These are phyloP conservation scores for Salpingus planirostris DNA, from an alignment of 2,888 invertebrate species.

Conservation along the genomic window DNA sequence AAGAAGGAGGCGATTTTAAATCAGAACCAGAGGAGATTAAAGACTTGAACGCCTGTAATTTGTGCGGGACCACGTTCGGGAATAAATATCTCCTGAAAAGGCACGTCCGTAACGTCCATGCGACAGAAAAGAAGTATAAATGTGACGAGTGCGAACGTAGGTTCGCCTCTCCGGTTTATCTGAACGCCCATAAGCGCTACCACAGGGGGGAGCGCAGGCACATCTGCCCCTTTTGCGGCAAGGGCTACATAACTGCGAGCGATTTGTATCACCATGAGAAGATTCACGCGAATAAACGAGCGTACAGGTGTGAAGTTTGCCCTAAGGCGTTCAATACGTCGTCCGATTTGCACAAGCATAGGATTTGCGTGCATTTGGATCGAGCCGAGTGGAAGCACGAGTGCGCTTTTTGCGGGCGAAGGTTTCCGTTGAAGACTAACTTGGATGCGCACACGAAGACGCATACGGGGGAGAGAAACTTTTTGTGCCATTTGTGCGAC, in stretches of 20 bases:
- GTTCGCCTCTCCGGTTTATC: conserved; percentile 32
- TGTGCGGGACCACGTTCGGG: conserved; percentile 26
- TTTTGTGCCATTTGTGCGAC: conserved; percentile 32
- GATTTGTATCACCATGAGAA: conserved; percentile 37
- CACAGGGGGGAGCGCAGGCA: conserved; percentile 29
- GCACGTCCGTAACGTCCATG: conserved; percentile 32
- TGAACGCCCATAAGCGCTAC: conserved; percentile 32
- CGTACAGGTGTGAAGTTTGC: conserved; percentile 31
- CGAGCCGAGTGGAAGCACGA: conserved; percentile 32
- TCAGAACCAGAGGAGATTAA: conserved; percentile 1
- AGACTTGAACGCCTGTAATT: conserved; percentile 17
- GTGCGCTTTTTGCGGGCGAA: conserved; percentile 27
- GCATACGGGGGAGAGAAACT: conserved; percentile 34
- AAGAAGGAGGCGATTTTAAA: no score
- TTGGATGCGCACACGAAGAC: conserved; percentile 32
- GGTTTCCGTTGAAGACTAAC: conserved; percentile 34
- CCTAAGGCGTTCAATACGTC: conserved; percentile 37
- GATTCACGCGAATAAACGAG: conserved; percentile 34
- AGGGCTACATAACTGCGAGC: conserved; percentile 38
- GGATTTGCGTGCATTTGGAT: conserved; percentile 34
- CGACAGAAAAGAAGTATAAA: conserved; percentile 30
- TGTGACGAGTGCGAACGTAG: conserved; percentile 32
- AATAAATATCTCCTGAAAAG: conserved; percentile 31
- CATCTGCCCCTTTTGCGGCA: conserved; percentile 37
- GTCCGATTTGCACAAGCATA: conserved; percentile 34